These are phyloP conservation scores for Eretmocerus hayati DNA, from an alignment of 2,888 invertebrate species.

Conservation along the genomic window DNA sequence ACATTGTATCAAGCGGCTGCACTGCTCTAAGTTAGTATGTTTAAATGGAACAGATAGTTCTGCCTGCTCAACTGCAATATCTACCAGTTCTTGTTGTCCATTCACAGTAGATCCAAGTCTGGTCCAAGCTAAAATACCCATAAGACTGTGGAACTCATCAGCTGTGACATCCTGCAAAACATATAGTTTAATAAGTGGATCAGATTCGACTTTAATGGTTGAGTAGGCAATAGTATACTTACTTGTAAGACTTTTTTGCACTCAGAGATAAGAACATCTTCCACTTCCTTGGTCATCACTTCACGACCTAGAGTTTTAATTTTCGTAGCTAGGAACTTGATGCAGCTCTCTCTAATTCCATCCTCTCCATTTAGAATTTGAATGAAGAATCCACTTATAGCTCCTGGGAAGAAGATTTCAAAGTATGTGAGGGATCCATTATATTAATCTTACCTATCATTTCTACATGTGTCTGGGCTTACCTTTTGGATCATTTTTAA, in stretches of 20 bases:
- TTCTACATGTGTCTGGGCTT: neutral
- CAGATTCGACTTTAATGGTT: neutral
- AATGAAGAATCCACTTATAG: slow-evolving; percentile 61
- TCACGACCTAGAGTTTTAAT: slow-evolving; percentile 72
- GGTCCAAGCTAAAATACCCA: slow-evolving; percentile 77
- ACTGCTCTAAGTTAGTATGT: slow-evolving; percentile 63
- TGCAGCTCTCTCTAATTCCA: slow-evolving; percentile 73
- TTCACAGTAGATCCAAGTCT: slow-evolving; percentile 72
- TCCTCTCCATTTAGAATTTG: slow-evolving; percentile 67
- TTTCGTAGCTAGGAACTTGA: slow-evolving; percentile 81
- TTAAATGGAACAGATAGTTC: slow-evolving; percentile 69
- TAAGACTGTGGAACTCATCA: slow-evolving; percentile 84
- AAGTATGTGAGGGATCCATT: too few relatives aligned
- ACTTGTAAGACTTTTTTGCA: slow-evolving; percentile 77
- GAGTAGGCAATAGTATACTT: neutral
- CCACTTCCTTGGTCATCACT: slow-evolving; percentile 74
- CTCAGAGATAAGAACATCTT: slow-evolving; percentile 75
- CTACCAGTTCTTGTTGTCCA: slow-evolving; percentile 82
- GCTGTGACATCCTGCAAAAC: slow-evolving; percentile 78
- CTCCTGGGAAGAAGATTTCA: too few relatives aligned
- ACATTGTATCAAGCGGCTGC: slow-evolving; percentile 69
- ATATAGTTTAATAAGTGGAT: neutral
- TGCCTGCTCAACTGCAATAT: slow-evolving; percentile 78
- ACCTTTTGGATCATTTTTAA: slow-evolving; percentile 67
- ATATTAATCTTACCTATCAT: neutral